phyloP scores from a whole-genome alignment of 1,140 invertebrate species.

The Laupala kohalensis region DNA sequence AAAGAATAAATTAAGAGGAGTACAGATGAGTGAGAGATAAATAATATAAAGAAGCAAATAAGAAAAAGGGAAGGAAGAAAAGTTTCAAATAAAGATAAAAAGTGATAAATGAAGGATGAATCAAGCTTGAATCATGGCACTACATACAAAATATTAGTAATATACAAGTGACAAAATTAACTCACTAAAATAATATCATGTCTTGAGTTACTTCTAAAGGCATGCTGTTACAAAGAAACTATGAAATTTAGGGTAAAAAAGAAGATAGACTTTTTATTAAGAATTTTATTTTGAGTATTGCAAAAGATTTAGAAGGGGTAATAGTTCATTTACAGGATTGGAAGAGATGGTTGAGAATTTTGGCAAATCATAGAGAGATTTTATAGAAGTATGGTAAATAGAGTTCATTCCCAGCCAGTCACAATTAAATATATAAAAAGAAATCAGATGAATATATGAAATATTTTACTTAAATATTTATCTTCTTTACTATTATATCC shows the following conservation, averaged over 20 bases:
- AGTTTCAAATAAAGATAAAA: neutral
- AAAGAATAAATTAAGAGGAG: neutral
- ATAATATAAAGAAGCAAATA: neutral
- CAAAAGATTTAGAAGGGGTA: too few relatives aligned
- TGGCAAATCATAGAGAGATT: too few relatives aligned
- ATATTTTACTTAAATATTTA: neutral
- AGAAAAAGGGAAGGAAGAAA: neutral
- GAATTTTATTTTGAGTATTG: too few relatives aligned
- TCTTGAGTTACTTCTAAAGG: too few relatives aligned
- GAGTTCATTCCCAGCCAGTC: neutral
- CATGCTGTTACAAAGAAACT: too few relatives aligned
- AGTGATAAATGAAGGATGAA: neutral
- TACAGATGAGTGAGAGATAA: neutral
- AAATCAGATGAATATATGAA: neutral
- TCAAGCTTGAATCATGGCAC: neutral
- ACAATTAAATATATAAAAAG: neutral
- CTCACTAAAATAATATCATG: too few relatives aligned
- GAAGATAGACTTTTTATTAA: too few relatives aligned
- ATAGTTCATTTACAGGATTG: too few relatives aligned
- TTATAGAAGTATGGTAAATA: too few relatives aligned
- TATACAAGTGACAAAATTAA: too few relatives aligned
- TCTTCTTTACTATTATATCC: neutral
- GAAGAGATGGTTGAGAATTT: neutral
- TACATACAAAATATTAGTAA: neutral
- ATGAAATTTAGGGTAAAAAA: neutral